These are phyloP conservation scores for Lasioglossum calceatum DNA, from an alignment of 2,888 invertebrate species.

Conservation along the genomic window DNA sequence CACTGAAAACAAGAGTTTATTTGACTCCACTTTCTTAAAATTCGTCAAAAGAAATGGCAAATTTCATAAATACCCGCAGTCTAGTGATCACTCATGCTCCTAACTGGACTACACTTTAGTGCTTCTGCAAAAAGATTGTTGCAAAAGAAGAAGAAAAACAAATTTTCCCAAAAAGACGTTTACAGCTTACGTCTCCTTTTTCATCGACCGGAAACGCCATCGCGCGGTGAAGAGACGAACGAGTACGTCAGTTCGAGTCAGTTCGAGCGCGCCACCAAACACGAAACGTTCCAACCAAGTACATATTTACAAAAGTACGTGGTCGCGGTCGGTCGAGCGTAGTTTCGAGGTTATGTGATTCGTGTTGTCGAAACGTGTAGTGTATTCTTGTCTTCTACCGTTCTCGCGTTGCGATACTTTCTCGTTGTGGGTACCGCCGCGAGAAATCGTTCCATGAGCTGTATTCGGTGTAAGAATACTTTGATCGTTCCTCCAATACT, in stretches of 20 bases:
- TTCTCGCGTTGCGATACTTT: not conserved
- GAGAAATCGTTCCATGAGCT: not conserved
- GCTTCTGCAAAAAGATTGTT: too few relatives aligned
- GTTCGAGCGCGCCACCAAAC: not conserved
- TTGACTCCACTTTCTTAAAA: too few relatives aligned
- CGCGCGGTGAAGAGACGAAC: conserved; percentile 16
- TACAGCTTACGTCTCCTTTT: not conserved
- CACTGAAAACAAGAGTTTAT: too few relatives aligned
- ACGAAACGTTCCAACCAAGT: not conserved
- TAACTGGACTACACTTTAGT: too few relatives aligned
- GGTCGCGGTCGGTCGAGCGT: not conserved
- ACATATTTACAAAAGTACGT: not conserved
- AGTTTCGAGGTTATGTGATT: conserved; percentile 55
- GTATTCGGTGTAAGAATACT: not conserved
- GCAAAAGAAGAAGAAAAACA: too few relatives aligned
- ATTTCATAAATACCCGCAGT: too few relatives aligned
- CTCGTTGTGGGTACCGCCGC: not conserved
- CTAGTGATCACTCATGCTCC: too few relatives aligned
- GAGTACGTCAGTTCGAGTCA: not conserved
- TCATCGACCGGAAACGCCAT: not conserved
- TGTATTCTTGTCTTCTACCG: not conserved
- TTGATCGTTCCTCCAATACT: not conserved
- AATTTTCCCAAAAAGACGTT: not conserved
- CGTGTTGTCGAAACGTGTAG: conserved; percentile 19
- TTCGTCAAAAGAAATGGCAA: too few relatives aligned